Conservation (phyloP, 2,888 invertebrate genomes). For the Entomobrya multifasciata region DNA sequence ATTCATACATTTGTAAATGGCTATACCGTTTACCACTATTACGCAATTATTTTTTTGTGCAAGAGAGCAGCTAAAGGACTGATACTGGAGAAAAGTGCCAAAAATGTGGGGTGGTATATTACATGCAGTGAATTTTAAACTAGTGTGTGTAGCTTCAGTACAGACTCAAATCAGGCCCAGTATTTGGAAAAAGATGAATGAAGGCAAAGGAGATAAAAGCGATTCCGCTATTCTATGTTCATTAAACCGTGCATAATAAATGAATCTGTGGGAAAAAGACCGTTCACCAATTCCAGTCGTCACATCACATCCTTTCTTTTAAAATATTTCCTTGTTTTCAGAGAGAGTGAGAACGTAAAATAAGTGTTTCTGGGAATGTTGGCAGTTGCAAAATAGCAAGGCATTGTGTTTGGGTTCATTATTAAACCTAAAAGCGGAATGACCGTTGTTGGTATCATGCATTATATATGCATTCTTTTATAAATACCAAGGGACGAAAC, state of each 20-base stretch:
- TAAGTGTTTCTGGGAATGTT: too few relatives aligned
- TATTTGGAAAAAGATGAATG: background rate
- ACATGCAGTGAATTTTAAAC: background rate
- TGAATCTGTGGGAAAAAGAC: slow-evolving; percentile 19
- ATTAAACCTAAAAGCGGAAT: background rate
- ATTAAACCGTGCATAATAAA: slow-evolving; percentile 28
- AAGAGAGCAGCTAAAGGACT: background rate
- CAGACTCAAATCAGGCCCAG: background rate
- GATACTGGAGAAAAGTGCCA: background rate
- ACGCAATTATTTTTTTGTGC: slow-evolving; percentile 17
- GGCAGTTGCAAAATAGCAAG: too few relatives aligned
- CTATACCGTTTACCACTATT: background rate
- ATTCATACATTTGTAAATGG: background rate
- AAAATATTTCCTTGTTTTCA: too few relatives aligned
- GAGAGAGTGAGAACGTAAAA: too few relatives aligned
- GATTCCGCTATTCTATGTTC: background rate
- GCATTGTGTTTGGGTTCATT: too few relatives aligned
- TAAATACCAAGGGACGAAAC: background rate
- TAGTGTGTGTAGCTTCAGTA: background rate
- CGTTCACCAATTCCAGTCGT: background rate
- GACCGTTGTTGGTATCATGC: background rate
- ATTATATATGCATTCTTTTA: background rate
- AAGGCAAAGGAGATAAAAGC: background rate
- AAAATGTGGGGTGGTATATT: background rate
- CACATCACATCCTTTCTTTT: slow-evolving; percentile 5